phyloP scores from a whole-genome alignment of 1,140 invertebrate species.

The Brachionus rubens region DNA sequence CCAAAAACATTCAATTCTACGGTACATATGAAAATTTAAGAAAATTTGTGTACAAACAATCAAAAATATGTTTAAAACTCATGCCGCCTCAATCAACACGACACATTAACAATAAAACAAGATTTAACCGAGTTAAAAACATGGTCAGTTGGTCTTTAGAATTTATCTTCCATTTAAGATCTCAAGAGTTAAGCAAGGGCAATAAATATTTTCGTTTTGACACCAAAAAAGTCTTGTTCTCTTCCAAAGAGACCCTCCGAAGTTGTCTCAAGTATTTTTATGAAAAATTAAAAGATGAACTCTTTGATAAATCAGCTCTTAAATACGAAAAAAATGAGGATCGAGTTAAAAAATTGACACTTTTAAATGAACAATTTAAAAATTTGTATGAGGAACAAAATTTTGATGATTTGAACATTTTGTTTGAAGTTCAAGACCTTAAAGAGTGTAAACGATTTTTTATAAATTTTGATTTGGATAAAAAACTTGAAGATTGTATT shows the following conservation, averaged over 20 bases:
- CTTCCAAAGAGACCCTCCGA: not conserved
- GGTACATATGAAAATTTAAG: conserved; percentile 38
- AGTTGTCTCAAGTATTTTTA: conserved; percentile 23
- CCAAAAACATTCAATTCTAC: not conserved
- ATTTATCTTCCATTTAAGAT: conserved; percentile 10
- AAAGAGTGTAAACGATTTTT: not conserved
- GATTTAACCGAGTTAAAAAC: conserved; percentile 11
- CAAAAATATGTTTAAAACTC: conserved; percentile 22
- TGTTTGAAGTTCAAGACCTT: conserved; percentile 22
- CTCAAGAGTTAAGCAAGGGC: not conserved
- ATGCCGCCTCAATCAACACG: conserved; percentile 33
- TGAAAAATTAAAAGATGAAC: not conserved
- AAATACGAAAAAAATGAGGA: conserved; percentile 9
- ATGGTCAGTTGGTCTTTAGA: conserved; percentile 45
- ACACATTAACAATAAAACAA: not conserved
- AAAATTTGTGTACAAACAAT: conserved; percentile 42
- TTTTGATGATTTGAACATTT: conserved; percentile 7
- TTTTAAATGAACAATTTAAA: not conserved
- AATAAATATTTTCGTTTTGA: not conserved
- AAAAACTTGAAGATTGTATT: conserved; percentile 7
- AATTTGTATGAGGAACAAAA: not conserved
- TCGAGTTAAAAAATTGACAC: not conserved
- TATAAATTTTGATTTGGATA: conserved; percentile 20
- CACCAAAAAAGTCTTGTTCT: conserved; percentile 30
- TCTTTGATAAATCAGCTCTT: conserved; percentile 2